phyloP scores from a whole-genome alignment of 1,140 invertebrate species.

The Drosophila nikananu region DNA sequence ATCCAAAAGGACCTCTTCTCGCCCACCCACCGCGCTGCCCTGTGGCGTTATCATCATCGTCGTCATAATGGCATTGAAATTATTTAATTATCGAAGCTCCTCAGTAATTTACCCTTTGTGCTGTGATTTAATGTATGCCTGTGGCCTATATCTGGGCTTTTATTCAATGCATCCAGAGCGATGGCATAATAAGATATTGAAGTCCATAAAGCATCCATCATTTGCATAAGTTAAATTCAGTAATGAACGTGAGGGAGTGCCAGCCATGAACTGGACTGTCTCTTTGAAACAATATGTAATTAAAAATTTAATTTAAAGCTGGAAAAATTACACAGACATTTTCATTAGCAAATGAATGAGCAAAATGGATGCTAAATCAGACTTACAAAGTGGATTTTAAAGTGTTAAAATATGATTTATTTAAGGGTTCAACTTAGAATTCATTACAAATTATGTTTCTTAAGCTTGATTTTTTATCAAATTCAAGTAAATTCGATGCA shows the following conservation, averaged over 20 bases:
- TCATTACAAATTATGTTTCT: not conserved
- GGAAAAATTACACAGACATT: not conserved
- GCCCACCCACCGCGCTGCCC: conserved; percentile 8
- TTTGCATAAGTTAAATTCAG: conserved; percentile 22
- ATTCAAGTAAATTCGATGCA: not conserved
- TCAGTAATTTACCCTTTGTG: conserved; percentile 43
- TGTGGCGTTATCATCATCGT: conserved; percentile 13
- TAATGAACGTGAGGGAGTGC: not conserved
- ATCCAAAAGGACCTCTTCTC: conserved; percentile 23
- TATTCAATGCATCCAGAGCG: conserved; percentile 14
- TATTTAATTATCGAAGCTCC: conserved; percentile 49
- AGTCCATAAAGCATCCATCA: conserved; percentile 21
- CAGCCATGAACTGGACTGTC: not conserved
- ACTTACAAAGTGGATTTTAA: not conserved
- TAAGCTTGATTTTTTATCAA: not conserved
- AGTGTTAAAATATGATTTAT: not conserved
- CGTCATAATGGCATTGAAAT: conserved; percentile 49
- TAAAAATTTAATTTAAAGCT: not conserved
- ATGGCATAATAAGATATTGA: conserved; percentile 47
- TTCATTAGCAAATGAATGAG: not conserved
- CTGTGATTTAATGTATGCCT: conserved; percentile 26
- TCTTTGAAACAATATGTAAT: not conserved
- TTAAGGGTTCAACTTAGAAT: too few species aligned
- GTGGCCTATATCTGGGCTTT: not conserved
- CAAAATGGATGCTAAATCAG: not conserved